These are phyloP conservation scores for Andrena flavipes DNA, from an alignment of 2,888 invertebrate species.

Conservation along the genomic window DNA sequence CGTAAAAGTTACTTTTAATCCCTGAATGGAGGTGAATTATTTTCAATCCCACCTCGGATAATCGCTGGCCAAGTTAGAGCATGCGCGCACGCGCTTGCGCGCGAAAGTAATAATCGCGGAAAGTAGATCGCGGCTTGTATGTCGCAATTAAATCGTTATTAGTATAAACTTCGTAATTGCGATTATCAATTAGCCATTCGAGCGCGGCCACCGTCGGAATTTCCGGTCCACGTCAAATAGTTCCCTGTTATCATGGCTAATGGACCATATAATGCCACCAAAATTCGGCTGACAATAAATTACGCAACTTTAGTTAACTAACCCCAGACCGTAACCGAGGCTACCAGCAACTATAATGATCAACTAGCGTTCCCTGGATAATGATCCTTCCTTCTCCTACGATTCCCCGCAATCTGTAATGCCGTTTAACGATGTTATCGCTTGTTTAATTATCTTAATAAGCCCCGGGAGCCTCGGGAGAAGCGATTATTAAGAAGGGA, in stretches of 20 bases:
- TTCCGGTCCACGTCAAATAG: slow-evolving; percentile 69
- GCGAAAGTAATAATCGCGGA: slow-evolving; percentile 49
- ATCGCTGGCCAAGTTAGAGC: slow-evolving; percentile 4
- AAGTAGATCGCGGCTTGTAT: slow-evolving; percentile 57
- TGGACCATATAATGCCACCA: slow-evolving; percentile 76
- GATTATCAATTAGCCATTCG: slow-evolving; percentile 65
- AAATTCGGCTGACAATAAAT: slow-evolving; percentile 79
- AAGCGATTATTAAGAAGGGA: no score
- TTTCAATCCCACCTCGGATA: slow-evolving; percentile 13
- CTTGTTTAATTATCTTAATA: slow-evolving; percentile 18
- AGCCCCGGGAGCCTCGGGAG: no score
- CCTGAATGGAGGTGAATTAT: neutral
- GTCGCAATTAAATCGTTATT: slow-evolving; percentile 65
- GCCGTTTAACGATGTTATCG: slow-evolving; percentile 46
- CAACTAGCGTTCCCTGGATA: slow-evolving; percentile 67
- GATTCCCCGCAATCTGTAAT: slow-evolving; percentile 61
- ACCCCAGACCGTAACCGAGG: slow-evolving; percentile 73
- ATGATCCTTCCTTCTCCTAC: slow-evolving; percentile 69
- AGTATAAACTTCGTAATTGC: slow-evolving; percentile 66
- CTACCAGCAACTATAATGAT: slow-evolving; percentile 71
- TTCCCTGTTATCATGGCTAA: slow-evolving; percentile 72
- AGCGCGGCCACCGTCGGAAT: slow-evolving; percentile 54
- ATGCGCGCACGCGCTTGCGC: neutral
- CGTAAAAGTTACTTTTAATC: neutral
- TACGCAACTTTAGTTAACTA: slow-evolving; percentile 78